Conservation (phyloP, 2,888 invertebrate genomes). For the Branchinecta sandiegonensis region DNA sequence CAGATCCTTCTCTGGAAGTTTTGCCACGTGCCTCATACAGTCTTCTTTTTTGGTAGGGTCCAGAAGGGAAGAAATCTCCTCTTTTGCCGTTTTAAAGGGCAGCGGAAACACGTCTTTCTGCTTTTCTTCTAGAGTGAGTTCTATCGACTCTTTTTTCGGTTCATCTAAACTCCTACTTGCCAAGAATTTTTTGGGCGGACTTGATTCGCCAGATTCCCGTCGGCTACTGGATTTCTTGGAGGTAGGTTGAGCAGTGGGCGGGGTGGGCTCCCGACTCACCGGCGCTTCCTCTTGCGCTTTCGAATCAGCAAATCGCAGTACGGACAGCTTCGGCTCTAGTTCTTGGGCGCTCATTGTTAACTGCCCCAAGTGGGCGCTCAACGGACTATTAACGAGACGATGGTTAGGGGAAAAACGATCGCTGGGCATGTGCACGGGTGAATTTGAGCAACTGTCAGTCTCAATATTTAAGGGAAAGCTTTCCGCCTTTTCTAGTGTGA, state of each 20-base stretch:
- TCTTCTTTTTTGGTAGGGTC: constrained; percentile 20
- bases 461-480: not conserved
- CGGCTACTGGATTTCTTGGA: not conserved
- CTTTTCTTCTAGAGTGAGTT: not conserved
- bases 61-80: constrained; percentile 8
- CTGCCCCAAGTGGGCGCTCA: not conserved
- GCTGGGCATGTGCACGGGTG: not conserved
- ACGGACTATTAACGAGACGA: not conserved
- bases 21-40: constrained; percentile 2
- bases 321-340: constrained; percentile 4
- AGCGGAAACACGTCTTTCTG: not conserved
- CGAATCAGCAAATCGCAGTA: not conserved
- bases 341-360: not conserved
- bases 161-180: too few species aligned
- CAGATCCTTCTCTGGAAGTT: constrained; percentile 17
- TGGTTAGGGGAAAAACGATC: not conserved
- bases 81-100: not conserved
- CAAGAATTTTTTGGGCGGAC: not conserved
- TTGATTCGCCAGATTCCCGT: not conserved
- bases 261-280: not conserved
- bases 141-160: not conserved
- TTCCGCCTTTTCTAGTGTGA: not conserved
- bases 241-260: not conserved
- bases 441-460: not conserved
- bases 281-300: not conserved